Percentiles rank a stretch among this genome's conserved stretches.
phyloP scores from a whole-genome alignment of 1,140 invertebrate genomes.

The Cephus cinctus region DNA sequence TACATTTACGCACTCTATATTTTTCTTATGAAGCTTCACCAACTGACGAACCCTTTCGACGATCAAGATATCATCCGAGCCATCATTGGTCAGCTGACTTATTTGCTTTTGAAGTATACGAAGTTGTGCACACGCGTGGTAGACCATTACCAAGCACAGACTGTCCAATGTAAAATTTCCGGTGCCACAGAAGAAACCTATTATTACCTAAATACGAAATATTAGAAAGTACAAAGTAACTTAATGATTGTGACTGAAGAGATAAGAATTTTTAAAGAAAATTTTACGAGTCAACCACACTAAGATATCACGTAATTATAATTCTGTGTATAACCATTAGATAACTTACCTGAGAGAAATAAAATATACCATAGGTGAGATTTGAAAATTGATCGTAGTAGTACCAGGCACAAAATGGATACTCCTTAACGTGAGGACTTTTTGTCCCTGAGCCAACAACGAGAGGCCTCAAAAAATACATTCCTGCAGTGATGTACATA shows the following conservation, averaged over 20 bases:
- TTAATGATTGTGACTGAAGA: background rate
- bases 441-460: constrained; percentile 4
- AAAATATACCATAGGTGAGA: constrained; percentile 10
- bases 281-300: background rate
- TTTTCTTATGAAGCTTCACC: too few relatives aligned
- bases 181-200: constrained; percentile 9
- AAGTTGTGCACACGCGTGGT: constrained; percentile 15
- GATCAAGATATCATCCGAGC: too few relatives aligned
- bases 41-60: too few relatives aligned
- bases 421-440: constrained; percentile 1
- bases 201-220: constrained; percentile 9
- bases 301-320: too few relatives aligned
- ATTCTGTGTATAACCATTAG: background rate
- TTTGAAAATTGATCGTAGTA: constrained; percentile 16
- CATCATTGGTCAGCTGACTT: background rate
- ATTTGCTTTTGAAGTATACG: constrained; percentile 11
- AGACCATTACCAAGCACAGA: constrained; percentile 14
- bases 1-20: too few relatives aligned
- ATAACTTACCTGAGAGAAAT: constrained; percentile 12
- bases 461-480: constrained; percentile 17
- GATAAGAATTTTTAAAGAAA: background rate
- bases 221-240: background rate
- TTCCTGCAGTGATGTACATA: constrained; percentile 11
- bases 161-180: constrained; percentile 16
- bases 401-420: constrained; percentile 22